A percentile compares a stretch with the other conserved stretches of the same genome.
phyloP scores from a whole-genome alignment of 1,140 invertebrate genomes.

The Diprion similis region DNA sequence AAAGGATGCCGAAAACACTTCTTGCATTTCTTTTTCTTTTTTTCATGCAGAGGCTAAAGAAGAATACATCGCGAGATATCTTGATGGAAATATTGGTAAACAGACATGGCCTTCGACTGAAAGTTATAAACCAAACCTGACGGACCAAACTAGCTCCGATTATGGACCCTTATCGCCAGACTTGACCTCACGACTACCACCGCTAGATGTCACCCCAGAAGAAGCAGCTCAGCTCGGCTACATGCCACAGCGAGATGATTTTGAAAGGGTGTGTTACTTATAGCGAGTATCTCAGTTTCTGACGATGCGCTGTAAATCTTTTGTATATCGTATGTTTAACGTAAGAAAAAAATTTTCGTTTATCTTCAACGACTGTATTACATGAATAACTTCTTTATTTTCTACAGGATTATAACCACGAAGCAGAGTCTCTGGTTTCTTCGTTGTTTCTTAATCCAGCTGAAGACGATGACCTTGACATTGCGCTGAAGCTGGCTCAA shows the following conservation, averaged over 20 bases:
- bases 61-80: conserved; percentile 88
- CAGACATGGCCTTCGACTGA: conserved; percentile 80
- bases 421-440: conserved; percentile 88
- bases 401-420: conserved; percentile 87
- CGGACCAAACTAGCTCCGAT: conserved; percentile 79
- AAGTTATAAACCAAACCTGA: conserved; percentile 69
- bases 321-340: neutral
- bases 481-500: conserved; percentile 68
- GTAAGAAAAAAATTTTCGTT: conserved; percentile 7
- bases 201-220: conserved; percentile 79
- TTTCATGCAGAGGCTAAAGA: conserved; percentile 83
- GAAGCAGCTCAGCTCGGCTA: conserved; percentile 93
- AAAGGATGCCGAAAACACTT: neutral
- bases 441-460: conserved; percentile 76
- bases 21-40: conserved; percentile 23
- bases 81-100: conserved; percentile 89
- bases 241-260: conserved; percentile 95
- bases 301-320: neutral
- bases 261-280: conserved; percentile 77
- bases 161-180: conserved; percentile 81
- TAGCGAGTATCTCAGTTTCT: conserved; percentile 10
- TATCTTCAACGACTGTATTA: conserved; percentile 13
- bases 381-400: conserved; percentile 28
- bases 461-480: conserved; percentile 90
- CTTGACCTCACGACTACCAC: conserved; percentile 75